Evolutionary conservation across 2,113 vertebrate genomes (phyloP), one percentile per base, ranked within the genome.

Genomic region (Cariama cristata): DNA sequence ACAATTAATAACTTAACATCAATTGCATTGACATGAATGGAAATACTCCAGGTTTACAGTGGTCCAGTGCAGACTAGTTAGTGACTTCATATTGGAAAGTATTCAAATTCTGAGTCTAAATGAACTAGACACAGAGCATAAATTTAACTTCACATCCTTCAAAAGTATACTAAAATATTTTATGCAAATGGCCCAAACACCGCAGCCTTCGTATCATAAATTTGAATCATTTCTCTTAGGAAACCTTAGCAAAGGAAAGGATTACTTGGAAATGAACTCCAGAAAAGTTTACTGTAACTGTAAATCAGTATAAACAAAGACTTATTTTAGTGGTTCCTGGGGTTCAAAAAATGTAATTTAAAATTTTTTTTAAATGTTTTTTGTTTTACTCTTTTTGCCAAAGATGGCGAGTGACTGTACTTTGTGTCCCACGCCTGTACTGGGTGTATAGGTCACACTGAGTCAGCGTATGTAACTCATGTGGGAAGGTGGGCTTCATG

Each of bases 71-170:
- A 77, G 59, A 56, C 40, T 17, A 15, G 63, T 52, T 71, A 52
- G 63, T 62, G 86, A 84, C 68, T 71, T 80, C 49, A 9, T 47
- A 12, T 58, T 90, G 90, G 79, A 87, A 90, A 67, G 44, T 42
- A n/a, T 64, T 83, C 66, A 50, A 4, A 63, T 83, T 55, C 24
- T 33, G 40, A 77, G 59, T 38, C 38, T 45, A 79, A 86, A 47
- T 63, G 49, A 69, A 55, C 19, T 44, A 53, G 85, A 27, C 15
- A 10, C 13, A 21, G 59, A 60, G 47, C 47, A 49, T 56, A 62
- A 67, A 66, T 90, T 87, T 71, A 64, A 66, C 35, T 79, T 74
- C 3, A 3, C 10, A 17, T 55, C 62, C 86, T 45, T 82, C 44
- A 55, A 64, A 82, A 73, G 38, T 22, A 8, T 16, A 40, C n/a